Evolutionary conservation across 2,888 invertebrate genomes (phyloP), one percentile per base, ranked within the genome.

Genomic region (Heliconius erato): DNA sequence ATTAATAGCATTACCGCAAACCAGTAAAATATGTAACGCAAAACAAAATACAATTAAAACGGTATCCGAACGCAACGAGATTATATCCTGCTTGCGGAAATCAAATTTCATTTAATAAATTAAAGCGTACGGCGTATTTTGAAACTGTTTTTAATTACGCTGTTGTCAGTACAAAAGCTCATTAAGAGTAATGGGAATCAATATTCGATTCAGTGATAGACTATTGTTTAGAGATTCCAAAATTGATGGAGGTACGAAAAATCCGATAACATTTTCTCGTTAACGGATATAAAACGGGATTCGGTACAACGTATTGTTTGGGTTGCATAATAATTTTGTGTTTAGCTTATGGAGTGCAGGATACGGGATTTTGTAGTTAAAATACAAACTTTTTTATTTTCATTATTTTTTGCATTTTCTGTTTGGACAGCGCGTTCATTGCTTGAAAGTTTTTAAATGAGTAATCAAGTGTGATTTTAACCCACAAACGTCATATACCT

Each of bases 201-300:
- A 85, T 85, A 82, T 79, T 83, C 80, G 85, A 84, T 83, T 85
- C 83, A 86, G 79, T 78, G 85, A 87, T 85, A 82, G 81, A 82
- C 82, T 76, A 85, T 85, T 86, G 87, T 86, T 87, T 88, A 82
- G 83, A 74, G 67, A 81, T 63, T 72, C 69, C 54, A 71, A 79
- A 76, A 81, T 72, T 82, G 54, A 80, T 74, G 80, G 74, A 59
- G 74, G 74, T 35, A 54, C 76, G 74, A 76, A 76, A 81, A 80
- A 83, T 81, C 54, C 78, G 67, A 67, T 63, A 74, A 32, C 49
- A 74, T 63, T 79, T 81, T 76, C 49, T 69, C 68, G 69, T 68
- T 67, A 78, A 67, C 78, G 67, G 78, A 44, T 49, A 78, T 78
- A 78, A 65, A 78, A 78, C 78, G 23, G 67, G 44, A 67, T 67